Conservation (phyloP, 1,140 invertebrate genomes). For the Drosophila suzukii region DNA sequence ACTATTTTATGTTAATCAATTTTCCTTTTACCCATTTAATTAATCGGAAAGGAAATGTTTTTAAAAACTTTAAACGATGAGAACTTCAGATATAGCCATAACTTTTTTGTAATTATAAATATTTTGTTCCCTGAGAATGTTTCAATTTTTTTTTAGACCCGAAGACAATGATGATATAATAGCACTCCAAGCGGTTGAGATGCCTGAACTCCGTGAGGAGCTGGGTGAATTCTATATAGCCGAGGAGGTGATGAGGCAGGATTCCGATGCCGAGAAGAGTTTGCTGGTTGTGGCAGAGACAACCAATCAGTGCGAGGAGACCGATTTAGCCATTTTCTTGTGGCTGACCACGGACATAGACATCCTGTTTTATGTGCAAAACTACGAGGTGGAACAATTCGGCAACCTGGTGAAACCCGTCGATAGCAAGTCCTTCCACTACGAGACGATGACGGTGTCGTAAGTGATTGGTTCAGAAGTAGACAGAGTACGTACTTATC, state of each 20-base stretch:
- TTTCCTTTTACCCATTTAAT: too few relatives aligned
- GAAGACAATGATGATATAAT: conserved; percentile 78
- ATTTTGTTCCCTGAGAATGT: too few relatives aligned
- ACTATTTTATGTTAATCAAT: too few relatives aligned
- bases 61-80: too few relatives aligned
- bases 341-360: conserved; percentile 66
- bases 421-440: background rate
- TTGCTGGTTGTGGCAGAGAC: conserved; percentile 58
- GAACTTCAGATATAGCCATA: too few relatives aligned
- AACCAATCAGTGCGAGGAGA: conserved; percentile 22
- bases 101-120: too few relatives aligned
- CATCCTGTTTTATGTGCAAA: conserved; percentile 36
- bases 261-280: conserved; percentile 18
- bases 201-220: conserved; percentile 51
- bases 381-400: conserved; percentile 59
- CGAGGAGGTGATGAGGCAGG: conserved; percentile 55
- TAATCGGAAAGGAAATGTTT: too few relatives aligned
- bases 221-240: conserved; percentile 75
- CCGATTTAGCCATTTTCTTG: conserved; percentile 47
- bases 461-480: conserved; percentile 16
- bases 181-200: conserved; percentile 55
- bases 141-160: conserved; percentile 46
- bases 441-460: conserved; percentile 34
- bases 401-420: conserved; percentile 59
- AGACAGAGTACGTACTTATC: too few relatives aligned